These are phyloP conservation scores for Drosophila setifemur DNA, from an alignment of 1,140 invertebrate genomes.

Conservation along the genomic window DNA sequence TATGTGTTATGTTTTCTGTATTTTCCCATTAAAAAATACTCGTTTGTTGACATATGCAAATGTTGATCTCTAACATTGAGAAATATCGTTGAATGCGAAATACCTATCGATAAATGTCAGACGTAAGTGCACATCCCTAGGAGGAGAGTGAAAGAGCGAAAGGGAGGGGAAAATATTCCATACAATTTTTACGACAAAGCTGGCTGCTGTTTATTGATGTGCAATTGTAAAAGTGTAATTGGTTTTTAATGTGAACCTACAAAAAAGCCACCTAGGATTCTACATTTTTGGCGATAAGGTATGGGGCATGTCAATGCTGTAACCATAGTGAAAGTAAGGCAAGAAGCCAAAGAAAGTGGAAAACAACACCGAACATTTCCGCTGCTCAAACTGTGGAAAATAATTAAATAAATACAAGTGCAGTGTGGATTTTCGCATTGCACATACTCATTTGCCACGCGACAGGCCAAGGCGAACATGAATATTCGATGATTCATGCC, in stretches of 20 bases:
- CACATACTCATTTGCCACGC: conserved; percentile 8
- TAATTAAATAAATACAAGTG: conserved; percentile 40
- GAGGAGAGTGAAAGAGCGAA: conserved; percentile 1
- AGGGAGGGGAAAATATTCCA: conserved; percentile 3
- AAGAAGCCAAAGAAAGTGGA: conserved; percentile 37
- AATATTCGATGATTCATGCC: conserved; percentile 34
- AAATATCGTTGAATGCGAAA: background rate
- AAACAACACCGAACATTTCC: background rate
- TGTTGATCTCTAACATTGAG: too few relatives aligned
- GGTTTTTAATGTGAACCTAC: conserved; percentile 14
- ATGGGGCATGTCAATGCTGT: background rate
- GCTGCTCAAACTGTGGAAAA: conserved; percentile 17
- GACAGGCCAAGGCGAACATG: conserved; percentile 6
- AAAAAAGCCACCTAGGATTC: background rate
- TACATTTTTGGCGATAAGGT: conserved; percentile 4
- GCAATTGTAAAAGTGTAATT: background rate
- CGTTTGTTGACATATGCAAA: too few relatives aligned
- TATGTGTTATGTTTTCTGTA: too few relatives aligned
- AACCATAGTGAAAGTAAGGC: conserved; percentile 3
- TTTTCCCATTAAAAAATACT: too few relatives aligned
- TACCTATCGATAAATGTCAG: background rate
- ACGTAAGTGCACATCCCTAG: background rate
- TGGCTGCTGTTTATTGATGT: conserved; percentile 10
- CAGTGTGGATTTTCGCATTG: background rate
- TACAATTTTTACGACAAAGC: conserved; percentile 25